These are phyloP conservation scores for Drosophila lini DNA, from an alignment of 1,140 invertebrate genomes.

Conservation along the genomic window DNA sequence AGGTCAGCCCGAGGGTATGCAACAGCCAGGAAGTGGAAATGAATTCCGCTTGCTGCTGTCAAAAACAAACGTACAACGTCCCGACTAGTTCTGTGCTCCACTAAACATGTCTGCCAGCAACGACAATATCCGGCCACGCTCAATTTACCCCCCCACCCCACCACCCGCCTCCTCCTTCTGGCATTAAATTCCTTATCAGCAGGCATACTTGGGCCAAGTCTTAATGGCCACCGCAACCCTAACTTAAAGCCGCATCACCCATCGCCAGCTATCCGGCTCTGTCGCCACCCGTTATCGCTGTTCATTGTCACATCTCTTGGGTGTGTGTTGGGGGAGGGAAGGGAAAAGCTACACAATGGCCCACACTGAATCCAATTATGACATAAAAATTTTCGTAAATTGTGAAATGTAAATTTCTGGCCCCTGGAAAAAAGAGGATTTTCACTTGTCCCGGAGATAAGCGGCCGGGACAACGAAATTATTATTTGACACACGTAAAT, in stretches of 20 bases:
- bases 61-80: not conserved
- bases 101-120: constrained; percentile 24
- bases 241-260: constrained; percentile 6
- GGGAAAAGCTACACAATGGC: constrained; percentile 34
- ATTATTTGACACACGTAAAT: constrained; percentile 83
- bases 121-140: constrained; percentile 69
- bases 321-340: not conserved
- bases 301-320: constrained; percentile 71
- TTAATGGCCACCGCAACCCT: constrained; percentile 62
- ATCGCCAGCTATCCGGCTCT: not conserved
- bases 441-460: constrained; percentile 49
- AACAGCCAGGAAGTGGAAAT: constrained; percentile 27
- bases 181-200: constrained; percentile 76
- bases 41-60: constrained; percentile 6
- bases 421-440: constrained; percentile 51
- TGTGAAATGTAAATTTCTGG: constrained; percentile 79
- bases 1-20: constrained; percentile 61
- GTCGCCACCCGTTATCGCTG: constrained; percentile 59
- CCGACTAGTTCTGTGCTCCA: not conserved
- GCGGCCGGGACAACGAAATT: constrained; percentile 70
- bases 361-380: constrained; percentile 74
- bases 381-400: constrained; percentile 83
- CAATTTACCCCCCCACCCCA: constrained; percentile 61
- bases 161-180: not conserved
- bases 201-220: constrained; percentile 42